phyloP scores from a whole-genome alignment of 2,113 vertebrate species.

The Tenrec ecaudatus region DNA sequence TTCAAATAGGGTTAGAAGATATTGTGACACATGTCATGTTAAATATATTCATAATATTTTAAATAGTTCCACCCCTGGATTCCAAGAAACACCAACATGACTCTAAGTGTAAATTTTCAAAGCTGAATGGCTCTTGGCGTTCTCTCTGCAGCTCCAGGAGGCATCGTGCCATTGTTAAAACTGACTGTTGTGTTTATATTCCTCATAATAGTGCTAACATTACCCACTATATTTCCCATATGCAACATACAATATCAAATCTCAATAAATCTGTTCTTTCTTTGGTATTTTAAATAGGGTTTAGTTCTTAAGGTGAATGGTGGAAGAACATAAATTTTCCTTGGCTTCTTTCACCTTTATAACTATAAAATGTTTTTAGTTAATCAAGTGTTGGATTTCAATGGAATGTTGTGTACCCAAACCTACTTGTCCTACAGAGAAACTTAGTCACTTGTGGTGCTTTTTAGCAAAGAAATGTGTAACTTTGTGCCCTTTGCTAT shows the following conservation, averaged over 20 bases:
- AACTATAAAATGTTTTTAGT: neutral
- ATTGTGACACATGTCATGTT: neutral
- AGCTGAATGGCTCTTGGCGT: neutral
- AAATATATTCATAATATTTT: neutral
- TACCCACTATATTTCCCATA: neutral
- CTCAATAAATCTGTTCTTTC: neutral
- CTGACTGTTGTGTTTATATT: neutral
- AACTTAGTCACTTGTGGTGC: neutral
- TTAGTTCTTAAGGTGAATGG: neutral
- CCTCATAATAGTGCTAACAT: neutral
- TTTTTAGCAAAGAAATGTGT: neutral
- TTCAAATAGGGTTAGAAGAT: neutral
- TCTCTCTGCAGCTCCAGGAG: neutral
- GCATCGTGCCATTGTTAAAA: neutral
- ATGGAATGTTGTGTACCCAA: neutral
- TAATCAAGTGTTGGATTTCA: neutral
- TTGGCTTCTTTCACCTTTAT: neutral
- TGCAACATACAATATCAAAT: neutral
- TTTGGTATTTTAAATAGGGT: neutral
- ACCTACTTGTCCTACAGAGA: neutral
- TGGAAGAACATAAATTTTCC: neutral
- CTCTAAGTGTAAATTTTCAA: neutral
- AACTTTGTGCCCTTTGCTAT: neutral
- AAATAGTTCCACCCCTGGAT: neutral
- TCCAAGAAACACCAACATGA: neutral